Evolutionary conservation across 2,888 invertebrate species (phyloP).

Genomic region (Cepaea hortensis): DNA sequence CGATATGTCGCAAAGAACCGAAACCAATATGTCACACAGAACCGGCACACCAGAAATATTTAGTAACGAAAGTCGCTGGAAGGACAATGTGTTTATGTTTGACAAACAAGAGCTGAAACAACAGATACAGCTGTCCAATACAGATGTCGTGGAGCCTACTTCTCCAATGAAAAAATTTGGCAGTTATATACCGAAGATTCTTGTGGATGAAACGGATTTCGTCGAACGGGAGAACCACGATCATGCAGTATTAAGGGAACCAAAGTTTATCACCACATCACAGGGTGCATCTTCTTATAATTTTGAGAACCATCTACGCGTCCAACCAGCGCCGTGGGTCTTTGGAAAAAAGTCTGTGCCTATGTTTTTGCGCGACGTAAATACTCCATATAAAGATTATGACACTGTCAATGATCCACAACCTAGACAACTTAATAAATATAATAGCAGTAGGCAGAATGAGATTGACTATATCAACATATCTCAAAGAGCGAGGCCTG

Average conservation of each 20-base stretch:
- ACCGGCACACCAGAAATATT: conserved; percentile 37
- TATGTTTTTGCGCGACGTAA: too few species aligned
- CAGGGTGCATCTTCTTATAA: background rate
- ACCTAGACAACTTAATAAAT: too few species aligned
- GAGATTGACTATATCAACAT: too few species aligned
- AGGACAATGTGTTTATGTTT: conserved; percentile 37
- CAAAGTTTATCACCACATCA: background rate
- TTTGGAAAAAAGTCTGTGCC: too few species aligned
- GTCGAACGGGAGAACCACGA: background rate
- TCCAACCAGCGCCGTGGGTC: too few species aligned
- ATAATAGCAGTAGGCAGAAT: too few species aligned
- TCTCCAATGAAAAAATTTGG: conserved; percentile 45
- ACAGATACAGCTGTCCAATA: conserved; percentile 39
- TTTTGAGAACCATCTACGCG: too few species aligned
- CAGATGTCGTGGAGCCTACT: conserved; percentile 21
- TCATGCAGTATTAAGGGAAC: background rate
- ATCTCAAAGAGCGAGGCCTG: too few species aligned
- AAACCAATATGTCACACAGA: conserved; percentile 14
- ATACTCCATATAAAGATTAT: too few species aligned
- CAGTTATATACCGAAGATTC: conserved; percentile 50
- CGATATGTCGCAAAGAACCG: conserved; percentile 29
- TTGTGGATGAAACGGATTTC: conserved; percentile 15
- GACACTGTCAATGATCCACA: too few species aligned
- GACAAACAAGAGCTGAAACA: conserved; percentile 43
- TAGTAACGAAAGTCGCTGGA: conserved; percentile 2